phyloP scores from a whole-genome alignment of 2,888 invertebrate genomes.

The Oscheius myriophilus region DNA sequence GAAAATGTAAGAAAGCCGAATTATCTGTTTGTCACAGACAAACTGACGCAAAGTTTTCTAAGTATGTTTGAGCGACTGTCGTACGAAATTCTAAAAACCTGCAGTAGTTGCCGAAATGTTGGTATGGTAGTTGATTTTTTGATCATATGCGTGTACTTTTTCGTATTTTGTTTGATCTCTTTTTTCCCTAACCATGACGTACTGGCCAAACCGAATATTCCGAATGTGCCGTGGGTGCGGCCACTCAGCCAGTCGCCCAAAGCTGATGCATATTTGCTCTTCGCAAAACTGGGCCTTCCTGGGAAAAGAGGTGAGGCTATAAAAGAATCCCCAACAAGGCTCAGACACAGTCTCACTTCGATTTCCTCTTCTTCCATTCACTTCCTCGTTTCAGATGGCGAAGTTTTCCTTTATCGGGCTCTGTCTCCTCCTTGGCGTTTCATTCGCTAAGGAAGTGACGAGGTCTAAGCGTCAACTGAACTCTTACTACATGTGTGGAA shows the following conservation, averaged over 20 bases:
- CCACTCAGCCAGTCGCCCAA: slow-evolving; percentile 19
- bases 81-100: too few species aligned
- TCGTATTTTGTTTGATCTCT: too few species aligned
- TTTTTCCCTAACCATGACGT: too few species aligned
- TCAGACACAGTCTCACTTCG: background rate
- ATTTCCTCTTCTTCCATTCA: background rate
- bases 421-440: slow-evolving; percentile 6
- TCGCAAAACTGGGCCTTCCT: slow-evolving; percentile 26
- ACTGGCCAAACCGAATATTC: too few species aligned
- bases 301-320: slow-evolving; percentile 5
- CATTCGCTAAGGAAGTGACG: slow-evolving; percentile 39
- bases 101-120: too few species aligned
- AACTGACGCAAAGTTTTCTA: too few species aligned
- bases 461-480: slow-evolving; percentile 50
- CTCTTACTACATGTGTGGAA: slow-evolving; percentile 54
- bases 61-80: too few species aligned
- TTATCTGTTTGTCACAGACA: too few species aligned
- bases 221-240: slow-evolving; percentile 10
- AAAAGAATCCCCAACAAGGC: slow-evolving; percentile 2
- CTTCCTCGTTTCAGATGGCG: slow-evolving; percentile 8
- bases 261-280: slow-evolving; percentile 28
- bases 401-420: background rate
- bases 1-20: too few species aligned
- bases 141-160: too few species aligned
- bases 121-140: too few species aligned